Evolutionary conservation across 2,888 invertebrate species (phyloP).

Genomic region (Tetropium fuscum): DNA sequence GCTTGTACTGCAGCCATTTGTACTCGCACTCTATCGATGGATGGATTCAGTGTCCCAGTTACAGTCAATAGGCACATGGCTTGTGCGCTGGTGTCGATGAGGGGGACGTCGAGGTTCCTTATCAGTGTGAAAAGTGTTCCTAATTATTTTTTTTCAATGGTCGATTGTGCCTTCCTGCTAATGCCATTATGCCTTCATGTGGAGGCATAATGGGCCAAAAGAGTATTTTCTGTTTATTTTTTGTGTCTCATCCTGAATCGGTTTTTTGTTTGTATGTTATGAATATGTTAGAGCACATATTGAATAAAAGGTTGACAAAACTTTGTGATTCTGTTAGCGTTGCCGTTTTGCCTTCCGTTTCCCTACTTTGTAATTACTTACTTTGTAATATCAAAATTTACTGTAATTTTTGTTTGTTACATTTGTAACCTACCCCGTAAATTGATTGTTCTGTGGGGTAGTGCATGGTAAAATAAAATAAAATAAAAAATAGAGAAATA

Average conservation of each 20-base stretch:
- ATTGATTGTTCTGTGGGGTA: too few species aligned
- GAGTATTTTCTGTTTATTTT: constrained; percentile 2
- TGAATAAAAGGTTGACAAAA: constrained; percentile 4
- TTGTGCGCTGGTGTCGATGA: constrained; percentile 16
- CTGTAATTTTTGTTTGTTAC: too few species aligned
- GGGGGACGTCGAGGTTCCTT: background rate
- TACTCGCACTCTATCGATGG: background rate
- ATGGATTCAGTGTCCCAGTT: constrained; percentile 4
- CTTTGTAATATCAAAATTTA: too few species aligned
- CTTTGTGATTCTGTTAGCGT: background rate
- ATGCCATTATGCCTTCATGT: constrained; percentile 4
- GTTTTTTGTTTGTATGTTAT: constrained; percentile 1
- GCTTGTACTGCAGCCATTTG: background rate
- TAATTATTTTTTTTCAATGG: background rate
- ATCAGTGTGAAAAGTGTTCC: background rate
- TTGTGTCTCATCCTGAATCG: background rate
- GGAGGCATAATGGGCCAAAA: constrained; percentile 3
- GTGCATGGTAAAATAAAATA: too few species aligned
- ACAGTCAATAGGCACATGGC: constrained; percentile 7
- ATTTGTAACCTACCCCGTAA: too few species aligned
- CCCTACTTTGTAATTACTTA: too few species aligned
- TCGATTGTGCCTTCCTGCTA: background rate
- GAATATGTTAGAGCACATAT: constrained; percentile 11
- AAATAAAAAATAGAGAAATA: too few species aligned
- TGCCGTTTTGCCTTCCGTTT: constrained; percentile 3